Evolutionary conservation across 2,797 vertebrate genomes (phyloP), one percentile per base, ranked within the genome.

Genomic region (Liparis tanakae): DNA sequence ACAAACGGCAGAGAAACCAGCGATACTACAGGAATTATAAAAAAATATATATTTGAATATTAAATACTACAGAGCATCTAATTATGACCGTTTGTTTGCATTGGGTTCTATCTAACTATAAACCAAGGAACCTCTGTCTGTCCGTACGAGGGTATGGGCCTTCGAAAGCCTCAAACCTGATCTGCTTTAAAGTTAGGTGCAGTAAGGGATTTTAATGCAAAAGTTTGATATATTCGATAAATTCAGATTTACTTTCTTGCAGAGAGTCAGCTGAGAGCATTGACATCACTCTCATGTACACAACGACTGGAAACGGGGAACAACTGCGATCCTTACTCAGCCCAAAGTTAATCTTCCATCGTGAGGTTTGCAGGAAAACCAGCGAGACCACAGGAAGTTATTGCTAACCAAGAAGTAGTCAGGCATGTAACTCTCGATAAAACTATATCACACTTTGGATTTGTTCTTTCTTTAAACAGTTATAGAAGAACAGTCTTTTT

Each of bases 21-120:
- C 67, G 71, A 73, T 69, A 76, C 57, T 78, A 18, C 57, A n/a
- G 62, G 73, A 74, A 80, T 87, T 78, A 68, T 20, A 30, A 30
- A 30, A 30, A 25, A 44, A 51, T 71, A 63, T n/a, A n/a, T n/a
- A n/a, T n/a, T 17, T 44, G 43, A 44, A 44, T 44, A 44, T 17
- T 17, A 18, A 17, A 44, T 18, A 43, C 41, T 5, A 44, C 43
- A 44, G 43, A 44, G 15, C 15, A 14, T 44, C 43, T 44, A 5
- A 39, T 39, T 10, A 39, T 39, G 8, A 44, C 43, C 43, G 1
- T 44, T 15, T 44, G 43, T 44, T 44, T 44, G 43, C 43, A 44
- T 44, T 44, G 5, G 43, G 43, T 44, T 44, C 14, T 17, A 44
- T 44, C 41, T 15, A 14, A 44, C 43, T 44, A 17, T 44, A 14